These are phyloP conservation scores for Tragelaphus eurycerus DNA, from an alignment of 2,797 vertebrate genomes.

Conservation along the genomic window DNA sequence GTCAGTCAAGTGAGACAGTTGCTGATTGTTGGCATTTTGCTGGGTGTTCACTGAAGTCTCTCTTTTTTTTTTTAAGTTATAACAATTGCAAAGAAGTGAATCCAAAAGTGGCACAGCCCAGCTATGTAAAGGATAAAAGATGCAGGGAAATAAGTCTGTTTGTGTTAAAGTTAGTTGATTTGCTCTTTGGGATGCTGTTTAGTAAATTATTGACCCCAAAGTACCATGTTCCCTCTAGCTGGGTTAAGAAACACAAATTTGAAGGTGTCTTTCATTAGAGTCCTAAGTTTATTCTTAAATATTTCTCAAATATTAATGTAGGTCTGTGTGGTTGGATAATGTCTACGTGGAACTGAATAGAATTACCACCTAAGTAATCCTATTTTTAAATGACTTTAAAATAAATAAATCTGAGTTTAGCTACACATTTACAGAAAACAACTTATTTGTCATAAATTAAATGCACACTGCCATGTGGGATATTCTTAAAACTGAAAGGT, in stretches of 20 bases:
- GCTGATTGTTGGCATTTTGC: background rate
- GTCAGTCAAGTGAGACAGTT: background rate
- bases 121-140: background rate
- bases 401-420: background rate
- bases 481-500: background rate
- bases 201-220: background rate
- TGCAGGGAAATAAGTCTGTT: background rate
- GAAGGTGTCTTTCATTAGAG: background rate
- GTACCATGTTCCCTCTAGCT: background rate
- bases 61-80: background rate
- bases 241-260: background rate
- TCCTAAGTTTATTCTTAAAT: background rate
- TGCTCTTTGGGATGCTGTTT: background rate
- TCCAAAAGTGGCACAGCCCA: background rate
- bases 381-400: background rate
- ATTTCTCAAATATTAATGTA: background rate
- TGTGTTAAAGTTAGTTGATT: background rate
- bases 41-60: background rate
- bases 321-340: background rate
- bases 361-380: background rate
- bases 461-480: background rate
- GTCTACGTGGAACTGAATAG: background rate
- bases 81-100: background rate
- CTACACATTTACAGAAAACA: constrained; percentile 10
- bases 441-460: background rate